Evolutionary conservation across 2,113 vertebrate species (phyloP).

Genomic region (Oceanodroma tethys): DNA sequence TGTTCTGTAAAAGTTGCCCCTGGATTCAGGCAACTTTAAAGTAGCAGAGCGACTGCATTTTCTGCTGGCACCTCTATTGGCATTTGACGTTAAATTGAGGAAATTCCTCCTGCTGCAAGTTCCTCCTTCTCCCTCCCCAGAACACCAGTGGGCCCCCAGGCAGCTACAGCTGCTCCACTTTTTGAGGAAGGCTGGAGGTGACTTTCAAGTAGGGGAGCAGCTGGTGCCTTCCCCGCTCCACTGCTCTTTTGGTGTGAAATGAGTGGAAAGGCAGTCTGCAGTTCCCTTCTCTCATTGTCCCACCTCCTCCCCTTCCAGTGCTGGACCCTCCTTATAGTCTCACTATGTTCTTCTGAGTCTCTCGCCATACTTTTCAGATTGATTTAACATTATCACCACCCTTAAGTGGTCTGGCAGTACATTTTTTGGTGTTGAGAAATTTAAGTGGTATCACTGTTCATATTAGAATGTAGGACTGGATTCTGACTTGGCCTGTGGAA

Average conservation of each 20-base stretch:
- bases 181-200: not conserved
- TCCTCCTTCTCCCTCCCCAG: not conserved
- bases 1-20: not conserved
- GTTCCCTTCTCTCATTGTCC: not conserved
- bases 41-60: not conserved
- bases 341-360: not conserved
- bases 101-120: not conserved
- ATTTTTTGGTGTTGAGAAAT: not conserved
- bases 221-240: not conserved
- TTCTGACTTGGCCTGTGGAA: not conserved
- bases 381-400: not conserved
- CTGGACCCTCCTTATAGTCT: not conserved
- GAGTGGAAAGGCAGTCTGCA: not conserved
- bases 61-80: not conserved
- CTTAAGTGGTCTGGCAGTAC: not conserved
- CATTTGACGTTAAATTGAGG: not conserved
- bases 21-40: not conserved
- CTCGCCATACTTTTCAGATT: not conserved
- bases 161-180: not conserved
- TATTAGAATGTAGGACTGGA: not conserved
- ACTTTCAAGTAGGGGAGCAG: slow-evolving; percentile 1
- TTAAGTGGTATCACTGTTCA: not conserved
- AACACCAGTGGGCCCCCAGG: not conserved
- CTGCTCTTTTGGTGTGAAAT: not conserved
- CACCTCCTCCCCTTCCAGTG: not conserved